Conservation (phyloP, 2,113 vertebrate genomes). For the Tapirus terrestris region DNA sequence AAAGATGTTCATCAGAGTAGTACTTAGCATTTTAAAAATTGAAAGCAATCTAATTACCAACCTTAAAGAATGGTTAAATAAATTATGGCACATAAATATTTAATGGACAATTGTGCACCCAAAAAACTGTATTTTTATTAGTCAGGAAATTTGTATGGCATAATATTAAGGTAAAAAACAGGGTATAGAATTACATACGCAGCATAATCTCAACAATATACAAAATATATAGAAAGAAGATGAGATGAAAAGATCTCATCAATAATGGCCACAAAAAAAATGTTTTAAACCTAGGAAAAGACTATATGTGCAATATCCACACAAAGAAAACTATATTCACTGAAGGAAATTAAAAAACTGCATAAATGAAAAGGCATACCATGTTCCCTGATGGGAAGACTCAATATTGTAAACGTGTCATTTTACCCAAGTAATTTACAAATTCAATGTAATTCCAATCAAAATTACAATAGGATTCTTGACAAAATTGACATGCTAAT, state of each 20-base stretch:
- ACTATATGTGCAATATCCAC: neutral
- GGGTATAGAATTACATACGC: neutral
- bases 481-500: slow-evolving; percentile 8
- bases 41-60: slow-evolving; percentile 12
- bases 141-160: slow-evolving; percentile 8
- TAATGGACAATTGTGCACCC: neutral
- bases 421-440: slow-evolving; percentile 43
- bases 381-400: neutral
- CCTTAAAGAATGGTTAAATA: slow-evolving; percentile 22
- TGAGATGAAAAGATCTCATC: neutral
- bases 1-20: neutral
- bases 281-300: slow-evolving; percentile 20
- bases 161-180: slow-evolving; percentile 43
- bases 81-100: slow-evolving; percentile 39
- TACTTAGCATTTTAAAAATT: slow-evolving; percentile 26
- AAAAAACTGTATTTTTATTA: slow-evolving; percentile 50
- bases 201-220: slow-evolving; percentile 17
- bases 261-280: neutral
- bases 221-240: slow-evolving; percentile 31
- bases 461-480: slow-evolving; percentile 29
- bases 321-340: slow-evolving; percentile 10
- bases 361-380: neutral
- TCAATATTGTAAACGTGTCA: neutral
- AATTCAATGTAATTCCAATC: neutral
- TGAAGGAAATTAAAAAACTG: neutral